These are phyloP conservation scores for Agriopis leucophaearia DNA, from an alignment of 2,888 invertebrate species.

Conservation along the genomic window DNA sequence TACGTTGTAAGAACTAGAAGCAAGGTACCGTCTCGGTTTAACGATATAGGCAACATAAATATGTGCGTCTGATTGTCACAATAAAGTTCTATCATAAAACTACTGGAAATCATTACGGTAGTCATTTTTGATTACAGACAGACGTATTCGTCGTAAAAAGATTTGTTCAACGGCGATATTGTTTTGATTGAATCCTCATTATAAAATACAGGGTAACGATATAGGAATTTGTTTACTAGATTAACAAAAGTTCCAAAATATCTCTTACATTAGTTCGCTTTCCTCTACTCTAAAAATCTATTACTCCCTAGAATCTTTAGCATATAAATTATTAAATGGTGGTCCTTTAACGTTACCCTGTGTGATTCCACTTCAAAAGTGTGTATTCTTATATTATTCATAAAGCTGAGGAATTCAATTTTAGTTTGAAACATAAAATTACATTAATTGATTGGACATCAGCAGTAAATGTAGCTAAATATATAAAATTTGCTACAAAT, in stretches of 20 bases:
- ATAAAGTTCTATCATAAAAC: neutral
- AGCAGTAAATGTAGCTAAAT: slow-evolving; percentile 10
- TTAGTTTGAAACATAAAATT: neutral
- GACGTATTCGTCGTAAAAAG: too few species aligned
- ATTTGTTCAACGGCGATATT: neutral
- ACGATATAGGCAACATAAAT: too few species aligned
- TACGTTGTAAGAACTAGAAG: neutral
- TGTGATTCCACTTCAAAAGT: slow-evolving; percentile 33
- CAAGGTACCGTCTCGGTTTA: neutral
- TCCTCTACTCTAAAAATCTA: slow-evolving; percentile 35
- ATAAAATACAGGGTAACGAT: slow-evolving; percentile 18
- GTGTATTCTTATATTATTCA: neutral
- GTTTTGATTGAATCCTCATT: neutral
- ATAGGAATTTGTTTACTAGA: slow-evolving; percentile 19
- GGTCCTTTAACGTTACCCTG: slow-evolving; percentile 48
- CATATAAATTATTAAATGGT: slow-evolving; percentile 37
- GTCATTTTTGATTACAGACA: neutral
- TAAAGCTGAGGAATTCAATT: neutral
- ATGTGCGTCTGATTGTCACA: too few species aligned
- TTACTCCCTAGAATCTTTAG: slow-evolving; percentile 42
- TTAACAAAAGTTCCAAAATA: slow-evolving; percentile 34
- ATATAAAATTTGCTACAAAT: slow-evolving; percentile 4
- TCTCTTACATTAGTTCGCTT: slow-evolving; percentile 41
- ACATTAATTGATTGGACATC: neutral
- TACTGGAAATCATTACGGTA: neutral